Evolutionary conservation across 1,140 invertebrate genomes (phyloP).

Genomic region (Solen grandis): DNA sequence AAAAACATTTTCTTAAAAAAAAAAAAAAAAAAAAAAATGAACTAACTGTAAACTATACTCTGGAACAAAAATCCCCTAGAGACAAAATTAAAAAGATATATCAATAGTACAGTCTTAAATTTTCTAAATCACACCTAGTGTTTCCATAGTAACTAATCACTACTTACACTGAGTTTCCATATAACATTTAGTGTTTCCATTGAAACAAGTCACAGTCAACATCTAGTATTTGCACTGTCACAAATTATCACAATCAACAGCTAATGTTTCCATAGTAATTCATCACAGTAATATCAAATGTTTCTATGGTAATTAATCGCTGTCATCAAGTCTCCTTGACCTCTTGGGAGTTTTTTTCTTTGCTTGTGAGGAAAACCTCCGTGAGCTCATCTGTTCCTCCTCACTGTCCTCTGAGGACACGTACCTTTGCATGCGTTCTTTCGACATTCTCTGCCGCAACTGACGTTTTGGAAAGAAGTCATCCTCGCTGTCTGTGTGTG

Average conservation of each 20-base stretch:
- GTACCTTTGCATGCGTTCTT: constrained; percentile 18
- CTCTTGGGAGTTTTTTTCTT: constrained; percentile 1
- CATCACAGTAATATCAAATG: neutral
- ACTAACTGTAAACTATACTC: neutral
- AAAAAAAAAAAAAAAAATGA: neutral
- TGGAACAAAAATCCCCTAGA: neutral
- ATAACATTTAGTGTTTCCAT: no score
- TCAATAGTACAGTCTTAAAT: no score
- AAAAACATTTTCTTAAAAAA: neutral
- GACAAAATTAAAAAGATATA: neutral
- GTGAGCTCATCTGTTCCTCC: neutral
- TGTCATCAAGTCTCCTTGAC: neutral
- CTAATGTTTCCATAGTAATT: no score
- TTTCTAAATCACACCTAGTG: no score
- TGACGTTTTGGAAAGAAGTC: neutral
- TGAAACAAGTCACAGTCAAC: no score
- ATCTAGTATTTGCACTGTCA: no score
- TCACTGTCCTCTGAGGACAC: constrained; percentile 20
- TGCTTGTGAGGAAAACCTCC: constrained; percentile 1
- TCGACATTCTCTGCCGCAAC: constrained; percentile 1
- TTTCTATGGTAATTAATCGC: neutral
- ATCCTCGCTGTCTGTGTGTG: neutral
- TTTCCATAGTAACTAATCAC: no score
- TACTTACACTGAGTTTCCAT: no score
- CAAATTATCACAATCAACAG: no score